Percentiles rank a stretch among this genome's conserved stretches.
Evolutionary conservation across 2,797 vertebrate species (phyloP).

Genomic region (Glyptemys insculpta): DNA sequence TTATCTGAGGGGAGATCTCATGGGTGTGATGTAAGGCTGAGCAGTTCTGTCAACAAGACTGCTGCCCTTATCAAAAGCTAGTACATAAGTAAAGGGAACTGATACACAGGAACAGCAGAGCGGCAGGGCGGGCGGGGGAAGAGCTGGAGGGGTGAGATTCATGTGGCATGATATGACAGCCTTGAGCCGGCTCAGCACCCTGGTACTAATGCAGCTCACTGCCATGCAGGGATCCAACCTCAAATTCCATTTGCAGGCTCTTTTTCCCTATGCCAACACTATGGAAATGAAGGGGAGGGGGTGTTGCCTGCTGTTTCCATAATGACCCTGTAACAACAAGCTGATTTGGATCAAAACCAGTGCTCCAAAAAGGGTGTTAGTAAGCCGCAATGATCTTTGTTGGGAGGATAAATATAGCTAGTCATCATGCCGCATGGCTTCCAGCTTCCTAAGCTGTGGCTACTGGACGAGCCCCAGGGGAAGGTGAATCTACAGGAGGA

Average conservation of each 20-base stretch:
- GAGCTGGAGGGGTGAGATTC: not conserved
- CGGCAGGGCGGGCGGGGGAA: not conserved
- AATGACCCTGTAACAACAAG: not conserved
- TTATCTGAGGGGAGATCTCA: accelerated
- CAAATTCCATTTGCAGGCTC: not conserved
- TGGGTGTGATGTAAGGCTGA: not conserved
- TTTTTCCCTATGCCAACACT: not conserved
- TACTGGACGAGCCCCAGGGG: not conserved
- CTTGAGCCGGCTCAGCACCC: not conserved
- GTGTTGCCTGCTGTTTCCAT: not conserved
- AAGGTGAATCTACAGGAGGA: not conserved
- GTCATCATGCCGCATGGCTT: accelerated
- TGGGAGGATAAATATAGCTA: not conserved
- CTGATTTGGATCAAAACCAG: not conserved
- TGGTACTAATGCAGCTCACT: not conserved
- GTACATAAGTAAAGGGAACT: not conserved
- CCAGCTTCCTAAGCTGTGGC: not conserved
- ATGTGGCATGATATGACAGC: not conserved
- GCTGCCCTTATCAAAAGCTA: not conserved
- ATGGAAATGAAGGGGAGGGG: not conserved
- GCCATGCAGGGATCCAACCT: not conserved
- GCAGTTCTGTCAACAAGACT: not conserved
- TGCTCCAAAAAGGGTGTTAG: not conserved
- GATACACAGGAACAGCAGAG: not conserved
- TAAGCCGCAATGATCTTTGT: not conserved